A percentile compares a stretch with the other conserved stretches of the same genome.
Evolutionary conservation across 1,140 invertebrate species (phyloP).

Genomic region (Drosophila equinoxialis): DNA sequence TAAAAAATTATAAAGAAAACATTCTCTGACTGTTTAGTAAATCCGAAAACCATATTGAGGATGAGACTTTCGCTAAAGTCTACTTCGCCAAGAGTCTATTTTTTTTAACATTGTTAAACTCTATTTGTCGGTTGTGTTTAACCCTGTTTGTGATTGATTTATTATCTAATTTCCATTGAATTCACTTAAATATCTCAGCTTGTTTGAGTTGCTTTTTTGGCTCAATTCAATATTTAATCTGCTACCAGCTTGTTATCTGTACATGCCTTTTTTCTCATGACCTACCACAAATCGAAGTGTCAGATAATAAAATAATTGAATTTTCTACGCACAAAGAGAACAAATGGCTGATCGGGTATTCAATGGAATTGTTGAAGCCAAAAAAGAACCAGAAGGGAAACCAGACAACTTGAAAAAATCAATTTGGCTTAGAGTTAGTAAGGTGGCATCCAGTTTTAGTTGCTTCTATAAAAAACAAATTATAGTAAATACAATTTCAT

Average conservation of each 20-base stretch:
- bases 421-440: background rate
- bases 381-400: background rate
- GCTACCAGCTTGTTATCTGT: conserved; percentile 2
- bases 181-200: background rate
- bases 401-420: background rate
- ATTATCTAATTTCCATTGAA: conserved; percentile 2
- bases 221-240: background rate
- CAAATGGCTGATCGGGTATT: conserved; percentile 39
- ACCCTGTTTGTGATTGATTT: too few species aligned
- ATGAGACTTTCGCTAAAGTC: too few species aligned
- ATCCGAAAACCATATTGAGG: too few species aligned
- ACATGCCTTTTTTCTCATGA: conserved; percentile 24
- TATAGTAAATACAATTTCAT: too few species aligned
- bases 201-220: background rate
- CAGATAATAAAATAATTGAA: conserved; percentile 31
- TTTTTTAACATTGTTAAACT: too few species aligned
- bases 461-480: too few species aligned
- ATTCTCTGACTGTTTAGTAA: too few species aligned
- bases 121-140: too few species aligned
- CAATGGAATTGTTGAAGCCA: conserved; percentile 34
- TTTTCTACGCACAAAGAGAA: conserved; percentile 23
- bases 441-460: background rate
- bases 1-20: too few species aligned
- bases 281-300: conserved; percentile 34
- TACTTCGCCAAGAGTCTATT: too few species aligned